Base-by-base conservation (phyloP, 2,888 invertebrate species). In the Nasonovia ribisnigri region DNA sequence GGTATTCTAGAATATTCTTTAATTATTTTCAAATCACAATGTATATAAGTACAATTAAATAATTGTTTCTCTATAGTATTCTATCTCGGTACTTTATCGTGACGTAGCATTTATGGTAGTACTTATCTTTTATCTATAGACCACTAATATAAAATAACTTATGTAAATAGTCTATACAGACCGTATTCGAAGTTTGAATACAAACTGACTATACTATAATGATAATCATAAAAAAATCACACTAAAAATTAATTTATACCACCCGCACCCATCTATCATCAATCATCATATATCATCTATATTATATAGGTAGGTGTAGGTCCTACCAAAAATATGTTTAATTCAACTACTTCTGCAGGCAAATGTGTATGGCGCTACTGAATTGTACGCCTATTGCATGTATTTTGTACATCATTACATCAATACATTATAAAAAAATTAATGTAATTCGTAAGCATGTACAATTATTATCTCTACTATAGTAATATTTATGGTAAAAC, bases 101-200 rank as follows among this genome's bases (percentile, higher is more conserved):
- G 16, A 67, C n/a, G n/a, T n/a, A 5, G n/a, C n/a, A 5, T 16
- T 67, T 67, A 16, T 67, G n/a, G 5, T 67, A 67, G n/a, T 67
- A 67, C 67, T 67, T 67, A n/a, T 67, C 16, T 67, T 67, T 67
- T 16, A 67, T 67, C n/a, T 67, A n/a, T n/a, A 67, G 5, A 67
- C 67, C n/a, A 67, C 16, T 67, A 67, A 67, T 67, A 67, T 67
- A 67, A 67, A 67, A 67, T 67, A 67, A 67, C 67, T 67, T 36
- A n/a, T n/a, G n/a, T 67, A 67, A n/a, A n/a, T 67, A n/a, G 29
- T 67, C n/a, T 13, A 13, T 67, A 16, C 5, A 10, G n/a, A 16
- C n/a, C 16, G n/a, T n/a, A 67, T 51, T 24, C 24, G 24, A 24
- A 24, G 54, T 67, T 67, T 67, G 16, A n/a, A 67, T 6, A 67